Conservation (phyloP, 1,140 invertebrate genomes). For the Brachionus plicatilis region DNA sequence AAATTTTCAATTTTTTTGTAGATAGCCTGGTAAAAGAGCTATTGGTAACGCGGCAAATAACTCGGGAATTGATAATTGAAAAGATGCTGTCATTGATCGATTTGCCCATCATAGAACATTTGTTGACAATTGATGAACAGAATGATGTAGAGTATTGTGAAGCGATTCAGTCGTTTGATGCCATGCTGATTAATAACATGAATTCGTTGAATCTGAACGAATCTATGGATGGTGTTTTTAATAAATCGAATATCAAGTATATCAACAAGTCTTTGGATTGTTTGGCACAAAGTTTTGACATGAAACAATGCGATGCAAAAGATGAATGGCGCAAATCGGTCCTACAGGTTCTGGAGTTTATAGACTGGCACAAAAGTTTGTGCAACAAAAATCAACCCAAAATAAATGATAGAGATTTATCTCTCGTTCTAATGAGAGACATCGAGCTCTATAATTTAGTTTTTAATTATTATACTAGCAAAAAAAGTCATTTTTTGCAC, state of each 20-base stretch:
- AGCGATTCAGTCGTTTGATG: background rate
- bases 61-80: slow-evolving; percentile 20
- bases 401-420: background rate
- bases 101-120: slow-evolving; percentile 30
- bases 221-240: background rate
- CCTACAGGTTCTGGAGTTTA: background rate
- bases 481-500: slow-evolving; percentile 6
- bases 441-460: slow-evolving; percentile 2
- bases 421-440: background rate
- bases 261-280: slow-evolving; percentile 1
- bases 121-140: background rate
- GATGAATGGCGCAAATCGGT: slow-evolving; percentile 10
- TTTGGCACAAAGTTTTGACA: background rate
- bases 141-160: slow-evolving; percentile 15
- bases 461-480: background rate
- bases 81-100: slow-evolving; percentile 21
- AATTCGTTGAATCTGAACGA: background rate
- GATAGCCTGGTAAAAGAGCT: background rate
- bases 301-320: background rate
- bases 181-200: background rate
- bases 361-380: background rate
- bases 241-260: background rate
- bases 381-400: background rate
- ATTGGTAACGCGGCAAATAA: background rate
- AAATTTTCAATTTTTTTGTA: background rate